Evolutionary conservation across 2,113 vertebrate genomes (phyloP).

Genomic region (Sminthopsis crassicaudata): DNA sequence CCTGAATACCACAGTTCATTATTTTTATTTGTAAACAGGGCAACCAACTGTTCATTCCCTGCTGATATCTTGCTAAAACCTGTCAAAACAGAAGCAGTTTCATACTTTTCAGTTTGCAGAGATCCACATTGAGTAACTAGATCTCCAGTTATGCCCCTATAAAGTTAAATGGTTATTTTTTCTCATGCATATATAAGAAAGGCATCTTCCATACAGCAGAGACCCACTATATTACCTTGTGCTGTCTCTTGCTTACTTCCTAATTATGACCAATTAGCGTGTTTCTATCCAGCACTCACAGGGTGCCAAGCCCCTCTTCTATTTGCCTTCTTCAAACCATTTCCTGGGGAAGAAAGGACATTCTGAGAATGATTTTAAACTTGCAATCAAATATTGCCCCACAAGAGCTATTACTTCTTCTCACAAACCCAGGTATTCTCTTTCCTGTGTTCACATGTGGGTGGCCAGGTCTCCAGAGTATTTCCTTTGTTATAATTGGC

Average conservation of each 20-base stretch:
- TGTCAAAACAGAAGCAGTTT: background rate
- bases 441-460: slow-evolving; percentile 58
- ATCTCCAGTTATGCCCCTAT: slow-evolving; percentile 1
- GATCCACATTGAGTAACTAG: background rate
- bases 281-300: background rate
- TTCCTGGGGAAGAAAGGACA: background rate
- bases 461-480: slow-evolving; percentile 37
- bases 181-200: background rate
- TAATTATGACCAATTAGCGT: background rate
- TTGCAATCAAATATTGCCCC: background rate
- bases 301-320: background rate
- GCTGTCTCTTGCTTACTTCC: background rate
- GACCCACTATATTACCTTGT: background rate
- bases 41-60: background rate
- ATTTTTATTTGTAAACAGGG: background rate
- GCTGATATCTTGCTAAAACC: background rate
- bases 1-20: background rate
- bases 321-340: background rate
- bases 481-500: slow-evolving; percentile 62
- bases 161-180: background rate
- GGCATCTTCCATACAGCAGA: background rate
- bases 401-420: slow-evolving; percentile 15
- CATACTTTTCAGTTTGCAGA: background rate
- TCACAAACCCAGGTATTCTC: background rate
- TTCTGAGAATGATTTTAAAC: background rate